A percentile compares a stretch with the other conserved stretches of the same genome.
These are phyloP conservation scores for Scyliorhinus canicula DNA, from an alignment of 2,797 vertebrate genomes.

Conservation along the genomic window DNA sequence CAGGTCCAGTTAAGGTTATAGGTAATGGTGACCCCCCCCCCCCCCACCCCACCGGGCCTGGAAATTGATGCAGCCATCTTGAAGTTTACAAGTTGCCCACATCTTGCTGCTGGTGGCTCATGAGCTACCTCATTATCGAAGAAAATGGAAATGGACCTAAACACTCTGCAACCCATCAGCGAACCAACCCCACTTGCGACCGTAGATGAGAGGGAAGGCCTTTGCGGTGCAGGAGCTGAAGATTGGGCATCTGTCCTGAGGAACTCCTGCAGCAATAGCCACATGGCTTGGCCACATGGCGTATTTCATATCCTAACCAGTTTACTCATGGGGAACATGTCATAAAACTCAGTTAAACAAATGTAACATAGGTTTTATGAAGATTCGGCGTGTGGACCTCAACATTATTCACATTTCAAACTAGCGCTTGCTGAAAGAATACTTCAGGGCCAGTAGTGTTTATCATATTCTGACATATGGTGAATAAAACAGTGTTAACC, in stretches of 20 bases:
- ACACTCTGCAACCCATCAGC: not conserved
- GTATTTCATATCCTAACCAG: not conserved
- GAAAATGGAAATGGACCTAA: not conserved
- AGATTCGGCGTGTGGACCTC: not conserved
- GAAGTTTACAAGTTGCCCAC: too few species aligned
- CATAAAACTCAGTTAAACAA: not conserved
- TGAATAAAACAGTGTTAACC: not conserved
- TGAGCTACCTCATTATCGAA: not conserved
- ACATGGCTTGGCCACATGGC: not conserved
- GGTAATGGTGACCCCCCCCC: not conserved
- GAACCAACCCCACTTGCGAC: not conserved
- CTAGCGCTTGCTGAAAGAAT: not conserved
- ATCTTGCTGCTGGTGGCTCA: not conserved
- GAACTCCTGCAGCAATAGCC: not conserved
- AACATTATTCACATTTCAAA: not conserved
- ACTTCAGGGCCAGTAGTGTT: not conserved
- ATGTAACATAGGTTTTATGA: not conserved
- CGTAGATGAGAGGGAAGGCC: not conserved
- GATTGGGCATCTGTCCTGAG: not conserved
- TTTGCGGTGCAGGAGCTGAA: not conserved
- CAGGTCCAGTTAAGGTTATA: not conserved
- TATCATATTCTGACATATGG: not conserved
- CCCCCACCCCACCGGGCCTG: too few species aligned
- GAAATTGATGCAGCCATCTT: not conserved
- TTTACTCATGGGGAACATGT: not conserved